Conservation (phyloP, 2,888 invertebrate genomes). For the Dynastes tityus region DNA sequence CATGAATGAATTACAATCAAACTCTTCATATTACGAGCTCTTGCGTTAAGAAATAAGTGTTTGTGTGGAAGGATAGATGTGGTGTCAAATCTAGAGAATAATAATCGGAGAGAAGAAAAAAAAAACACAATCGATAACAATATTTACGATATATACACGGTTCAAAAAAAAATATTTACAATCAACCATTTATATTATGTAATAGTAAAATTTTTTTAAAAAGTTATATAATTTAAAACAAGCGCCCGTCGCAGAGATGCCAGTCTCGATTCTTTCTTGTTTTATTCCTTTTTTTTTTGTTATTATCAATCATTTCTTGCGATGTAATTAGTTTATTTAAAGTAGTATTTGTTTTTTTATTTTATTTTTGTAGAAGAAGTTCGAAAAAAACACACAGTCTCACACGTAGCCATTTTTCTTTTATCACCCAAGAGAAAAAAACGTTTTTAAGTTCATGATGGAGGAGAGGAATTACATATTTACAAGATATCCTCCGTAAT, state of each 20-base stretch:
- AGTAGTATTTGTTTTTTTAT: not conserved
- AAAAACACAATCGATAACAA: constrained; percentile 47
- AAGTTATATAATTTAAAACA: constrained; percentile 51
- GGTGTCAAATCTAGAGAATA: not conserved
- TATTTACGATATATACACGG: constrained; percentile 52
- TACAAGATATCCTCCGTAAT: not conserved
- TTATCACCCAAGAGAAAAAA: constrained; percentile 31
- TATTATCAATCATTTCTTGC: constrained; percentile 1
- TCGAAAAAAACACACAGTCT: constrained; percentile 10
- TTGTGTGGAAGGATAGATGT: not conserved
- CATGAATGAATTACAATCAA: not conserved
- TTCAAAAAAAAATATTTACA: constrained; percentile 42
- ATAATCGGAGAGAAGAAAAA: constrained; percentile 23
- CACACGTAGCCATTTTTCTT: not conserved
- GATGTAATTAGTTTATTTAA: constrained; percentile 8
- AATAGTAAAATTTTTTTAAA: constrained; percentile 42
- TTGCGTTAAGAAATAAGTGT: not conserved
- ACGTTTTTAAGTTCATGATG: constrained; percentile 1
- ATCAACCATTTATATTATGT: constrained; percentile 17
- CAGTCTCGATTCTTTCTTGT: not conserved
- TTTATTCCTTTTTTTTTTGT: constrained; percentile 5
- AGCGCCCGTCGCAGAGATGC: constrained; percentile 2
- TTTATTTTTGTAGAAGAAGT: too few species aligned
- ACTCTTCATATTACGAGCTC: constrained; percentile 20
- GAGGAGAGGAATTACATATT: constrained; percentile 32